Evolutionary conservation across 2,888 invertebrate species (phyloP).

Genomic region (Athrips mouffetella): DNA sequence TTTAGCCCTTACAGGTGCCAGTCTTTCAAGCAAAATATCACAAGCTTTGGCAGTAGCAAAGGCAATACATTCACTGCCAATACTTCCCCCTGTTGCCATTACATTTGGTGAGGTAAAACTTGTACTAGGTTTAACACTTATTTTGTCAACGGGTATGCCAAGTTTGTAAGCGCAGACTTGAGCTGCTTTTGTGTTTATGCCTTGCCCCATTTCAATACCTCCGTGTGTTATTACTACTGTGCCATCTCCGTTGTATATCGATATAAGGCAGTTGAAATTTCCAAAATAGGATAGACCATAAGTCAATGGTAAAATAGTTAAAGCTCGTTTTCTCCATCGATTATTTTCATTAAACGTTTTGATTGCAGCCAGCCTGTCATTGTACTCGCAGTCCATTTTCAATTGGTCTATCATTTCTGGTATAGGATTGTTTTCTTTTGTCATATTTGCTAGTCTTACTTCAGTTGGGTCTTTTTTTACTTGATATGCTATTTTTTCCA

Average conservation of each 20-base stretch:
- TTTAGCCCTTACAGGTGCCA: slow-evolving; percentile 57
- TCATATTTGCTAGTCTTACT: slow-evolving; percentile 68
- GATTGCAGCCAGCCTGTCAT: slow-evolving; percentile 56
- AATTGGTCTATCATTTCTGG: slow-evolving; percentile 67
- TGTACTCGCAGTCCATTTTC: slow-evolving; percentile 67
- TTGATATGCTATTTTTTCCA: slow-evolving; percentile 77
- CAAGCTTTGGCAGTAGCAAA: slow-evolving; percentile 74
- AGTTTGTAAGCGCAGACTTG: slow-evolving; percentile 82
- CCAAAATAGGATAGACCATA: slow-evolving; percentile 61
- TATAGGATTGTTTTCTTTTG: slow-evolving; percentile 28
- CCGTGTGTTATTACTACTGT: slow-evolving; percentile 81
- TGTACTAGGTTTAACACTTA: slow-evolving; percentile 81
- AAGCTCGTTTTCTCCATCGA: slow-evolving; percentile 84
- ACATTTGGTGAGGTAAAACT: slow-evolving; percentile 81
- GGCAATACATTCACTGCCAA: slow-evolving; percentile 81
- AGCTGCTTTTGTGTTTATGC: slow-evolving; percentile 82
- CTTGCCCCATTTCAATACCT: slow-evolving; percentile 84
- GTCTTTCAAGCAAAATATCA: slow-evolving; percentile 56
- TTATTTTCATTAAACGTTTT: slow-evolving; percentile 76
- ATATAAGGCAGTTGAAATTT: slow-evolving; percentile 69
- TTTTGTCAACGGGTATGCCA: slow-evolving; percentile 79
- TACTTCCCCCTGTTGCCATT: slow-evolving; percentile 80
- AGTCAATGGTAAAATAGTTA: slow-evolving; percentile 79
- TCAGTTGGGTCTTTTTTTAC: slow-evolving; percentile 70
- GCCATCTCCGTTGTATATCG: slow-evolving; percentile 80